phyloP scores from a whole-genome alignment of 2,797 vertebrate genomes.

The Sarcophilus harrisii region DNA sequence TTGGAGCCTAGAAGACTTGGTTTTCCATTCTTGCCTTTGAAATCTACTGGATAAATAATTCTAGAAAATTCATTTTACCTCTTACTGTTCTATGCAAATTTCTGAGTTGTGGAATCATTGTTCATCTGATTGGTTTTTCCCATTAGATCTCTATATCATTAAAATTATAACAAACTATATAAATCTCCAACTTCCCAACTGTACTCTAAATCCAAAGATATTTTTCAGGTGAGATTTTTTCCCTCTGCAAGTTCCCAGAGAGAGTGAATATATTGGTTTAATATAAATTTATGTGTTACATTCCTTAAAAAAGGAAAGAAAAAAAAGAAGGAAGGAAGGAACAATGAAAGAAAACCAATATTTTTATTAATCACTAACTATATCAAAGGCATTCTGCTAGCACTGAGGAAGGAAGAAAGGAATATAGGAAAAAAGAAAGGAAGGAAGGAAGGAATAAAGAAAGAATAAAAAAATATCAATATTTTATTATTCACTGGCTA shows the following conservation, averaged over 20 bases:
- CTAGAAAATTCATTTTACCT: conserved; percentile 29
- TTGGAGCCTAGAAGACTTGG: not conserved
- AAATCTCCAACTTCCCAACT: not conserved
- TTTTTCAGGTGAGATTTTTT: not conserved
- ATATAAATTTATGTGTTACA: not conserved
- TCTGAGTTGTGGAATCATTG: not conserved
- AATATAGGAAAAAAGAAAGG: not conserved
- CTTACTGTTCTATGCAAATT: not conserved
- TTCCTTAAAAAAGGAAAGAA: not conserved
- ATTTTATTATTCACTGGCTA: not conserved
- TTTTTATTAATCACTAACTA: too few relatives aligned
- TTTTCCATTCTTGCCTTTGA: not conserved
- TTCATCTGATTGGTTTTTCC: not conserved
- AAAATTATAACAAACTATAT: not conserved
- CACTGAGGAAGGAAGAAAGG: too few relatives aligned
- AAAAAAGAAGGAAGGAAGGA: not conserved
- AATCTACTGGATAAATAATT: not conserved
- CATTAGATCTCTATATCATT: not conserved
- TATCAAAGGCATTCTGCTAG: too few relatives aligned
- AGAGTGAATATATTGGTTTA: not conserved
- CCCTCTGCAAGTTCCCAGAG: not conserved
- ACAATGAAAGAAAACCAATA: not conserved
- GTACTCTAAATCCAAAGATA: not conserved
- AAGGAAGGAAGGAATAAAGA: too few relatives aligned
- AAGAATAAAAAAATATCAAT: not conserved